Base-by-base conservation (phyloP, 2,888 invertebrate species). In the Bruchidius siliquastri region DNA sequence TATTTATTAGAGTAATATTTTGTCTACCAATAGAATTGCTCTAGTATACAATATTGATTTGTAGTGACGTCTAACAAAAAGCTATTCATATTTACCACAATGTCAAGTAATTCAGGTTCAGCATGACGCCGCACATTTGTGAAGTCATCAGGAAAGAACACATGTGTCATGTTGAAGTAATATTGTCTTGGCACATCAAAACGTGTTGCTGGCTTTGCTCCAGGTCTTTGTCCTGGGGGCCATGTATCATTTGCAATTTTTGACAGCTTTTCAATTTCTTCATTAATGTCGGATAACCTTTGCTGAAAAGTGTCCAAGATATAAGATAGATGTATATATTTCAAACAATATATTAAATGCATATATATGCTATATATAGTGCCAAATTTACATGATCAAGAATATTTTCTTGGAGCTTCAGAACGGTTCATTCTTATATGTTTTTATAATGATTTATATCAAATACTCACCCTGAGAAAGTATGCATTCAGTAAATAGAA, bases 171-270 rank as follows among this genome's bases (percentile, higher is more conserved):
- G 83, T 97, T 97, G 85, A 98, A 94, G 83, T 94, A 92, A 72
- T 93, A 92, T 94, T 97, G 98, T 69, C 92, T 91, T 71, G 95
- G 89, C 77, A 97, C 90, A 87, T 97, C 96, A 87, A 93, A 93
- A 80, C 96, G 89, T 72, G 92, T 92, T 20, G 89, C 88, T 1
- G 95, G 92, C 77, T 90, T 90, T 76, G 90, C 91, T 0, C 90
- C 90, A 49, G 89, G 87, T 75, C 91, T 90, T 77, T 91, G 90
- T 73, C 94, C 96, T 69, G 94, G 86, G 0, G 96, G 96, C 96
- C 96, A 96, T 4, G 88, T 77, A 30, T 84, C 85, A 4, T 77
- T 82, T 67, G 86, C 80, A 74, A 80, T 80, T 72, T 76, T 76
- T 0, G 84, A 82, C 30, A 85, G 75, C 26, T 77, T 73, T 20